Evolutionary conservation across 1,140 invertebrate species (phyloP).

Genomic region (Meloidogyne exigua): DNA sequence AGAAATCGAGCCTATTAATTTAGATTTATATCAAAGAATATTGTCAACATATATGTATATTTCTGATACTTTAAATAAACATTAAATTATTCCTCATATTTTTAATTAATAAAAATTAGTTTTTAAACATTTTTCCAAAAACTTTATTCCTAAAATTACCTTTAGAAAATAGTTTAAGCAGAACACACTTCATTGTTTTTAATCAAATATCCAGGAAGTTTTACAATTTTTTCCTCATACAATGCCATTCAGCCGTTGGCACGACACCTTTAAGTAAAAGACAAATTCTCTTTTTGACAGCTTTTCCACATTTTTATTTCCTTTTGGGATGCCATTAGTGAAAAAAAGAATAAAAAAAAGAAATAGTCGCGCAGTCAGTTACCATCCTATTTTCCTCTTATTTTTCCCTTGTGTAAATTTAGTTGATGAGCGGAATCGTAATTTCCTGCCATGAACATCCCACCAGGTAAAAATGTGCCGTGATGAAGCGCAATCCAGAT

Average conservation of each 20-base stretch:
- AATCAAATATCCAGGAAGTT: not conserved
- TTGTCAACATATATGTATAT: no score
- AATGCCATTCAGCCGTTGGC: not conserved
- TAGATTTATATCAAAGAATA: no score
- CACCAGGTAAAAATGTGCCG: not conserved
- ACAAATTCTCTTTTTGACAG: not conserved
- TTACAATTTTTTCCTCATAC: not conserved
- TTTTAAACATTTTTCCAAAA: no score
- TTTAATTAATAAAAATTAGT: no score
- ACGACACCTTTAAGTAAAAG: not conserved
- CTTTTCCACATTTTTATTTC: not conserved
- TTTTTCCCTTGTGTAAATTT: not conserved
- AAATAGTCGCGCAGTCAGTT: not conserved
- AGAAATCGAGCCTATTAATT: no score
- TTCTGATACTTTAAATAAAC: no score
- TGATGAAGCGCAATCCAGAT: not conserved
- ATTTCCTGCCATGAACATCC: not conserved
- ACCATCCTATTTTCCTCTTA: not conserved
- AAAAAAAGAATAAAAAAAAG: no score
- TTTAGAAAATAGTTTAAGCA: no score
- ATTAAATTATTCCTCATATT: no score
- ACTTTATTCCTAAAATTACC: no score
- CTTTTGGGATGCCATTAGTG: not conserved
- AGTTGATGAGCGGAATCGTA: not conserved
- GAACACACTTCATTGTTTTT: not conserved